These are phyloP conservation scores for Anagyrus pseudococci DNA, from an alignment of 2,888 invertebrate species.

Conservation along the genomic window DNA sequence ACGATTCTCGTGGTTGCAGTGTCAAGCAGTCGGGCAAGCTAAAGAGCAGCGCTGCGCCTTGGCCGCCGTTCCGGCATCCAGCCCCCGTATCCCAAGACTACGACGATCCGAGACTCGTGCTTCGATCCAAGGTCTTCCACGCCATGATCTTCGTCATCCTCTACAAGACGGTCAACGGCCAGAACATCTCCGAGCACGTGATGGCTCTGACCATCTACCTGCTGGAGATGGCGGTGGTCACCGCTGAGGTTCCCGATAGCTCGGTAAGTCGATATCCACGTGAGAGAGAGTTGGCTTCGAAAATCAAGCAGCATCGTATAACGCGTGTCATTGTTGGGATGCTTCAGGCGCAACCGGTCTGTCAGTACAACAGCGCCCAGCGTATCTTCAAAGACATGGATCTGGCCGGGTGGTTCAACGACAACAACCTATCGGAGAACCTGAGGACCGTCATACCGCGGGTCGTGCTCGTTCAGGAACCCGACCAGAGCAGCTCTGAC, in stretches of 20 bases:
- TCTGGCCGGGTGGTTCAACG: constrained; percentile 73
- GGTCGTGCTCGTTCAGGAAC: constrained; percentile 68
- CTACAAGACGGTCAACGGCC: constrained; percentile 81
- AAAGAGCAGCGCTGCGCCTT: constrained; percentile 68
- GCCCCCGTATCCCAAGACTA: constrained; percentile 70
- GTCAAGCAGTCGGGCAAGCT: constrained; percentile 70
- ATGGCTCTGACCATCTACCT: constrained; percentile 86
- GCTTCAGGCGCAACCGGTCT: constrained; percentile 63
- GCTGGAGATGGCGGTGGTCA: constrained; percentile 80
- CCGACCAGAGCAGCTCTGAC: constrained; percentile 69
- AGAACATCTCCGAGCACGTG: constrained; percentile 84
- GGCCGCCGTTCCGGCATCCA: constrained; percentile 85
- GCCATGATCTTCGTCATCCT: constrained; percentile 81
- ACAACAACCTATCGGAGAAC: constrained; percentile 78
- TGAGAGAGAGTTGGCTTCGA: too few species aligned
- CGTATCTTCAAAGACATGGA: constrained; percentile 66
- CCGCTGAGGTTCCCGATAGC: constrained; percentile 60
- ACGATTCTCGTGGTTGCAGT: too few species aligned
- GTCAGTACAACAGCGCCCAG: constrained; percentile 59
- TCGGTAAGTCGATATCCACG: constrained; percentile 52
- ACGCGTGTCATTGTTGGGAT: too few species aligned
- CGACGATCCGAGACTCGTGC: constrained; percentile 71
- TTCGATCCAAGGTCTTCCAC: constrained; percentile 72
- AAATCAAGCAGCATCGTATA: too few species aligned
- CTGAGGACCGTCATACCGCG: constrained; percentile 72